A percentile compares a stretch with the other conserved stretches of the same genome.
Evolutionary conservation across 1,140 invertebrate genomes (phyloP).

Genomic region (Pseudomyrmex pallidus): DNA sequence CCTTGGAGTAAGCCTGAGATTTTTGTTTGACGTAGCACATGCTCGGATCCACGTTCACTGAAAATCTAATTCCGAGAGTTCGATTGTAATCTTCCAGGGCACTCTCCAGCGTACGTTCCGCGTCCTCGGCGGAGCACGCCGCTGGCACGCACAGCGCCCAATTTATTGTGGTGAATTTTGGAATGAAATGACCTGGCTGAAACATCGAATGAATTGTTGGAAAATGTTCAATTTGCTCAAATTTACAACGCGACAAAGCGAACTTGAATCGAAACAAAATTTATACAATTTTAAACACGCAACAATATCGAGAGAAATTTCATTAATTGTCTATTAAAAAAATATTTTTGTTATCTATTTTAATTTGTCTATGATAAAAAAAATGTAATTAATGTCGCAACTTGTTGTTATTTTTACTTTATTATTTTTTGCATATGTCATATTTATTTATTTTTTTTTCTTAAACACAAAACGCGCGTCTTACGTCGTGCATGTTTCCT

Average conservation of each 20-base stretch:
- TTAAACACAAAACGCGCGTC: conserved; percentile 72
- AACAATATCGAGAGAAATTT: not conserved
- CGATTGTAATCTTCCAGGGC: conserved; percentile 87
- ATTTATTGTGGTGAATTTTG: conserved; percentile 88
- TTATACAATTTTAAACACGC: not conserved
- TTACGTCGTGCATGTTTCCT: conserved; percentile 88
- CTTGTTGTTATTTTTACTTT: not conserved
- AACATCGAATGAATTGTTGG: conserved; percentile 60
- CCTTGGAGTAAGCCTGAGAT: conserved; percentile 79
- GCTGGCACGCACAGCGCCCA: conserved; percentile 90
- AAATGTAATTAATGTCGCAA: not conserved
- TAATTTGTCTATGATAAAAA: not conserved
- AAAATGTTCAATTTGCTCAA: conserved; percentile 4
- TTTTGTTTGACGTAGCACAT: conserved; percentile 87
- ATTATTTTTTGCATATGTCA: too few species aligned
- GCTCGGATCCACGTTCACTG: conserved; percentile 86
- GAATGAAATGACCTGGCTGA: conserved; percentile 89
- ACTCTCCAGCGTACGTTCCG: conserved; percentile 86
- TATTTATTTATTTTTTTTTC: conserved; percentile 1
- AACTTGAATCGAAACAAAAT: conserved; percentile 22
- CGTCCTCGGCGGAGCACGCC: conserved; percentile 87
- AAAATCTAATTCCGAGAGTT: conserved; percentile 86
- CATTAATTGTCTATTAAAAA: not conserved
- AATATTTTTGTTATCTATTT: conserved; percentile 10
- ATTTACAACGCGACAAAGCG: conserved; percentile 1